Evolutionary conservation across 2,888 invertebrate species (phyloP).

Genomic region (Ametastegia equiseti): DNA sequence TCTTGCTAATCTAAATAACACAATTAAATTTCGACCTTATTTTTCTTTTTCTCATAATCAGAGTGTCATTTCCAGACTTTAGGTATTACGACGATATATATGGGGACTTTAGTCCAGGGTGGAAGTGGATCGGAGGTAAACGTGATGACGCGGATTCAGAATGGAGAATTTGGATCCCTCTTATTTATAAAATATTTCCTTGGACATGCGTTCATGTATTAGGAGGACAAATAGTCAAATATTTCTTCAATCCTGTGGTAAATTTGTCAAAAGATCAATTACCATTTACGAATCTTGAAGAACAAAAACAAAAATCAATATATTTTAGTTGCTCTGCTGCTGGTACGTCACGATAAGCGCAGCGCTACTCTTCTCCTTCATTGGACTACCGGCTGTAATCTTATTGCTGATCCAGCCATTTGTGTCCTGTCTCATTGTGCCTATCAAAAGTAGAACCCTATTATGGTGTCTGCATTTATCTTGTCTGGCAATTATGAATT

Average conservation of each 20-base stretch:
- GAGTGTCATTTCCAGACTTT: constrained; percentile 75
- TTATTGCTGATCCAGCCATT: constrained; percentile 79
- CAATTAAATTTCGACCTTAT: too few species aligned
- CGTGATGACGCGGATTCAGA: constrained; percentile 85
- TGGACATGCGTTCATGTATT: constrained; percentile 79
- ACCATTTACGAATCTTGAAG: too few species aligned
- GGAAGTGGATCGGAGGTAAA: constrained; percentile 78
- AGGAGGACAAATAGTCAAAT: constrained; percentile 76
- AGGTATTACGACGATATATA: constrained; percentile 72
- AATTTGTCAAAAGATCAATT: not conserved
- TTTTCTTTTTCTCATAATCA: too few species aligned
- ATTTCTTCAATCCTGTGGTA: constrained; percentile 63
- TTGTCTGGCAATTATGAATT: constrained; percentile 77
- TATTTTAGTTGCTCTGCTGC: constrained; percentile 75
- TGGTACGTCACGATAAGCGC: constrained; percentile 79
- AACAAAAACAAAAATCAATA: not conserved
- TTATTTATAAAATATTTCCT: constrained; percentile 77
- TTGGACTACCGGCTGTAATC: constrained; percentile 77
- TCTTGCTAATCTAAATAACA: not conserved
- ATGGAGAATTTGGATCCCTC: constrained; percentile 83
- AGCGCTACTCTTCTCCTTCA: constrained; percentile 75
- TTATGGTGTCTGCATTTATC: constrained; percentile 80
- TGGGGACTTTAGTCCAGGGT: constrained; percentile 79
- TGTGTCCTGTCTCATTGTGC: constrained; percentile 77
- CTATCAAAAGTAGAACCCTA: constrained; percentile 75